Percentiles rank a stretch among this genome's conserved stretches.
Evolutionary conservation across 2,888 invertebrate species (phyloP).

Genomic region (Troides helena): DNA sequence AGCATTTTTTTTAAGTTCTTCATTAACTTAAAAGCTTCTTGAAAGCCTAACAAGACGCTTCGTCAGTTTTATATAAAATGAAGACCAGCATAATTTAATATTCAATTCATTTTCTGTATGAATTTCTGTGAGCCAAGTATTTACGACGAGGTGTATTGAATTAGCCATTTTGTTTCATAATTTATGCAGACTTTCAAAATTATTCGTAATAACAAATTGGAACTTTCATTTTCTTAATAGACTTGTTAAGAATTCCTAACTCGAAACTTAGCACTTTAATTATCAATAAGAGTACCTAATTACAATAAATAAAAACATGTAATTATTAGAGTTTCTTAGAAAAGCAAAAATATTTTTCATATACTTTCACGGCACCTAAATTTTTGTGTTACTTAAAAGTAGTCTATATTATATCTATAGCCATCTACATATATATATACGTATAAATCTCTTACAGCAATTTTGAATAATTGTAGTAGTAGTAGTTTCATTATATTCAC

Average conservation of each 20-base stretch:
- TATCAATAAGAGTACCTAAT: neutral
- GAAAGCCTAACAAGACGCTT: constrained; percentile 76
- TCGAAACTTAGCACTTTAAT: neutral
- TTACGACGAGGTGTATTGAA: constrained; percentile 42
- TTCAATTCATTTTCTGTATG: constrained; percentile 76
- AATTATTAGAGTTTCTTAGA: neutral
- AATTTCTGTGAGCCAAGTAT: constrained; percentile 67
- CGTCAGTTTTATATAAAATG: constrained; percentile 74
- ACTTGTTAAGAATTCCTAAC: neutral
- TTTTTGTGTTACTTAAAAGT: no score
- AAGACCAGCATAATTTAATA: constrained; percentile 77
- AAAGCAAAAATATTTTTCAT: no score
- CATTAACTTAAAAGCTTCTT: constrained; percentile 79
- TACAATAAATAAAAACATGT: neutral
- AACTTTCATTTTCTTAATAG: neutral
- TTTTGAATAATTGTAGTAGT: no score
- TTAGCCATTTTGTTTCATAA: constrained; percentile 23
- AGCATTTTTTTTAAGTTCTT: constrained; percentile 71
- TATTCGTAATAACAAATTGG: neutral
- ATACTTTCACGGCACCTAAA: no score
- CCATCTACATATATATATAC: no score
- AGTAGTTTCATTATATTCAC: no score
- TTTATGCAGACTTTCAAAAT: constrained; percentile 1
- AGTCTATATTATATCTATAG: no score
- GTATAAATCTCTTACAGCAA: no score